These are phyloP conservation scores for Macrocentrus cingulum DNA, from an alignment of 1,140 invertebrate genomes.

Conservation along the genomic window DNA sequence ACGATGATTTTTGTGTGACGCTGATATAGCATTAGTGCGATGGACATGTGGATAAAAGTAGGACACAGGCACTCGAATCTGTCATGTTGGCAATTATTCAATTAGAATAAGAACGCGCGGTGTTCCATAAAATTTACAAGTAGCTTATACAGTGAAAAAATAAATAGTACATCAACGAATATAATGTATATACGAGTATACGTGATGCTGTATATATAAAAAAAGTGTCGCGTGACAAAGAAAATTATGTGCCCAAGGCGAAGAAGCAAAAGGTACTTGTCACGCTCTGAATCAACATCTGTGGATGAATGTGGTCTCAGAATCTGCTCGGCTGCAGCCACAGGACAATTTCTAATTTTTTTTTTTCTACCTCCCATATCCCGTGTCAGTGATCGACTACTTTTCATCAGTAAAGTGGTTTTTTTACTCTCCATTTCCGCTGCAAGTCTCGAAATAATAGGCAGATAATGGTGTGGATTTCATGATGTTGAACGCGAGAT, in stretches of 20 bases:
- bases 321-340: background rate
- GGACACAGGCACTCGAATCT: too few species aligned
- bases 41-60: too few species aligned
- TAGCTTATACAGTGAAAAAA: background rate
- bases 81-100: too few species aligned
- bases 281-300: conserved; percentile 14
- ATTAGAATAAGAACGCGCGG: background rate
- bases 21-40: too few species aligned
- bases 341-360: conserved; percentile 8
- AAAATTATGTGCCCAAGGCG: background rate
- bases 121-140: background rate
- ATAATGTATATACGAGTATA: background rate
- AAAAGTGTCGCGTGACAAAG: conserved; percentile 2
- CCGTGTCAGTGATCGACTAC: conserved; percentile 6
- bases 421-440: background rate
- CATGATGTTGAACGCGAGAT: background rate
- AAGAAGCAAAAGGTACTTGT: conserved; percentile 4
- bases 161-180: background rate
- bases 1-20: too few species aligned
- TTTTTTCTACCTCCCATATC: background rate
- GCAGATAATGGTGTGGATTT: too few species aligned
- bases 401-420: background rate
- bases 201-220: background rate
- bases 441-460: background rate
- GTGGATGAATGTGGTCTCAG: background rate